Base-by-base conservation (phyloP, 2,888 invertebrate genomes). In the Lamproptera curius region DNA sequence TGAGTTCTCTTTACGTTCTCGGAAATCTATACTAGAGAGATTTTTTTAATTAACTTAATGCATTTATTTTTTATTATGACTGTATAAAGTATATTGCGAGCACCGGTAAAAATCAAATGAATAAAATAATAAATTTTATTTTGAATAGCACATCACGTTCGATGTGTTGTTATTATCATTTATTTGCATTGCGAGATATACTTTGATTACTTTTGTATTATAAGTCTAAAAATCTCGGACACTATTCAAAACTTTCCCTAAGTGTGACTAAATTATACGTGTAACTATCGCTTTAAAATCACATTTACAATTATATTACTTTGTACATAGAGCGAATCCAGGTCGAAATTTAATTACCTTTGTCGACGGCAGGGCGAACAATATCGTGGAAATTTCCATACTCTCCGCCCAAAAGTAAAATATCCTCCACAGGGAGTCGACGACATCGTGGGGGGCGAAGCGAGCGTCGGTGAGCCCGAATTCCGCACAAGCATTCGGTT, bases 361-460 rank as follows among this genome's bases (percentile, higher is more conserved):
- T 61, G 69, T 65, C 1, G 65, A 59, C 1, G 79, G 67, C 42
- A 82, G 52, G 3, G 74, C 65, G 58, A 82, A 82, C 50, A 73
- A 61, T 46, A 82, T 69, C 1, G 80, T 74, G 35, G 67, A 67
- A 1, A 73, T 46, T 62, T 83, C 80, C 10, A 73, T 69, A 17
- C 59, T 70, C 9, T 79, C 67, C 13, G 71, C 70, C 81, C 82
- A 83, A 54, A 72, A 81, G 57, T 79, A 84, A 57, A 83, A 75
- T 62, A 82, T 78, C 62, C 73, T 82, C 82, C 83, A 82, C 64
- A 70, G 63, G 8, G 75, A 67, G 53, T 76, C 75, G 42, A 82
- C 59, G 44, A 76, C 53, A 45, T 67, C 56, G 47, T 74, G 70
- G 1, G 79, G 76, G 50, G 72, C 68, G 52, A 84, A 82, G 23